Conservation (phyloP, 2,797 vertebrate species). For the Pitangus sulphuratus region DNA sequence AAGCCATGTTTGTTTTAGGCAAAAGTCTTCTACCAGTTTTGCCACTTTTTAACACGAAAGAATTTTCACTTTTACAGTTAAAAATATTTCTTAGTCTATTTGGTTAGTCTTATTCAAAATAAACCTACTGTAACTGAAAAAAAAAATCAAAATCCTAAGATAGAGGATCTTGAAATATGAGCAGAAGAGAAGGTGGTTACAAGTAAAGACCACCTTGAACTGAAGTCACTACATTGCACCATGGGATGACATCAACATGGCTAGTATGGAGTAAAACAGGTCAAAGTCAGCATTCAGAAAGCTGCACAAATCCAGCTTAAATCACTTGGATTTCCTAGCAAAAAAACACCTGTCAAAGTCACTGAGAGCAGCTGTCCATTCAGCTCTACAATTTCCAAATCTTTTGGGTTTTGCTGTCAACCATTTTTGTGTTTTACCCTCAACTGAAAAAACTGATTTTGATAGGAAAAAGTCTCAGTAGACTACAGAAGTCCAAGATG, state of each 20-base stretch:
- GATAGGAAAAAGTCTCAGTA: neutral
- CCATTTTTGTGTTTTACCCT: neutral
- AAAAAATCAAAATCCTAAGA: neutral
- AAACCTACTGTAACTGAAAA: neutral
- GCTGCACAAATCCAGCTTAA: slow-evolving; percentile 15
- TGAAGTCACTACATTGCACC: neutral
- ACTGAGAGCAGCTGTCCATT: slow-evolving; percentile 8
- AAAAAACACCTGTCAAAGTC: neutral
- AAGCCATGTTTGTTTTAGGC: neutral
- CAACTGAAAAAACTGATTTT: neutral
- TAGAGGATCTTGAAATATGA: neutral
- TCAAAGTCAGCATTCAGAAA: neutral
- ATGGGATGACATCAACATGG: neutral
- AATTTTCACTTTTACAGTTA: neutral
- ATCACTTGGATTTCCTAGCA: neutral
- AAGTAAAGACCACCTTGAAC: neutral
- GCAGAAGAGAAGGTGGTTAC: neutral
- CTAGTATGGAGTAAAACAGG: neutral
- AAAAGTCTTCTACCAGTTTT: neutral
- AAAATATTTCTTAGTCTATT: neutral
- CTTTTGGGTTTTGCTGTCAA: slow-evolving; percentile 7
- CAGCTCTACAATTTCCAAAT: neutral
- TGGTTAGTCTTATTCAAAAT: neutral
- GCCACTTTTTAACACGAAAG: neutral
- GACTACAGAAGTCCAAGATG: neutral